Percentiles rank a stretch among this genome's conserved stretches.
Conservation (phyloP, 1,140 invertebrate species). For the Onthophagus taurus region DNA sequence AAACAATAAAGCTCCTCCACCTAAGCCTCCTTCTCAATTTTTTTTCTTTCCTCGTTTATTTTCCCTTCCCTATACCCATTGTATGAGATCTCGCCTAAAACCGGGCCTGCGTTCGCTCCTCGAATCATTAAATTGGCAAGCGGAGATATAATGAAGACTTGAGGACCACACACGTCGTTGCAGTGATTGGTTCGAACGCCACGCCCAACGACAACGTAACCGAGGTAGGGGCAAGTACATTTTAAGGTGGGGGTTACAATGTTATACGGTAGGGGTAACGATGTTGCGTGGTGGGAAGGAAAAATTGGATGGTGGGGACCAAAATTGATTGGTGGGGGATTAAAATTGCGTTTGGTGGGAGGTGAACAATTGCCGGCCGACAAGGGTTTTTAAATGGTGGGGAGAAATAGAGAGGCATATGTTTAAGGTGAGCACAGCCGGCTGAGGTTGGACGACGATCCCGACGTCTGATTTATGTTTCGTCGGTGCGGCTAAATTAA, state of each 20-base stretch:
- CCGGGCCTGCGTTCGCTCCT: slow-evolving; percentile 20
- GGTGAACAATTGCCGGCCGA: background rate
- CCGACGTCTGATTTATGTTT: too few relatives aligned
- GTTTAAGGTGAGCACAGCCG: slow-evolving; percentile 5
- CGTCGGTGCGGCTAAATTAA: too few relatives aligned
- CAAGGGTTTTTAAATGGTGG: background rate
- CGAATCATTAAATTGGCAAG: slow-evolving; percentile 34
- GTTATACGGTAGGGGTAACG: background rate
- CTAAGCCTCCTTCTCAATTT: background rate
- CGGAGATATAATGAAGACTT: slow-evolving; percentile 34
- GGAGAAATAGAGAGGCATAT: background rate
- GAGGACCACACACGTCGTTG: slow-evolving; percentile 36
- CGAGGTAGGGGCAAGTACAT: background rate
- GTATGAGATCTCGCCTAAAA: too few relatives aligned
- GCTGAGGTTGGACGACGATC: too few relatives aligned
- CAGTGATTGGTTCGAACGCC: slow-evolving; percentile 31
- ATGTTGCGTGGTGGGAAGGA: background rate
- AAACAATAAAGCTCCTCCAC: background rate
- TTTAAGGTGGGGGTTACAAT: background rate
- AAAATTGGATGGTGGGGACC: background rate
- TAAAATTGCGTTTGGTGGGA: background rate
- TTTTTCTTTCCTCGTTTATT: background rate
- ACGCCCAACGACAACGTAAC: slow-evolving; percentile 13
- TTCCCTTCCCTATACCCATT: too few relatives aligned
- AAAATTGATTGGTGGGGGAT: background rate